A percentile compares a stretch with the other conserved stretches of the same genome.
Evolutionary conservation across 2,113 vertebrate genomes (phyloP).

Genomic region (Laticauda laticaudata): DNA sequence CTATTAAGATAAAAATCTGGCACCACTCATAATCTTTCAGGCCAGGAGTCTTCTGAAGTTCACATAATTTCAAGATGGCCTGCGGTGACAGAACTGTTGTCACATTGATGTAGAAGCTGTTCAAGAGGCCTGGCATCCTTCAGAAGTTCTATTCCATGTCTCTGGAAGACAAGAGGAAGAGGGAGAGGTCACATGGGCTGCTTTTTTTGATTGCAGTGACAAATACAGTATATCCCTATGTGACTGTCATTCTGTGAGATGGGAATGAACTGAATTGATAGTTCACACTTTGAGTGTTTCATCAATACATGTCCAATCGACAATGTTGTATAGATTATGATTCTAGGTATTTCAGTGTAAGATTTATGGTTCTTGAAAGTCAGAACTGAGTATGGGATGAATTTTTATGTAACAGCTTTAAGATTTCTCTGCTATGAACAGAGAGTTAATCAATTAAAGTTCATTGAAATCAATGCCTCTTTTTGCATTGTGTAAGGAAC

Average conservation of each 20-base stretch:
- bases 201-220: neutral
- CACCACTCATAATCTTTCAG: conserved; percentile 39
- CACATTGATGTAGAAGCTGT: conserved; percentile 37
- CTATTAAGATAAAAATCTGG: neutral
- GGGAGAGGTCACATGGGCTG: neutral
- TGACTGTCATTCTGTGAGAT: conserved; percentile 7
- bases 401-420: conserved; percentile 4
- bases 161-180: conserved; percentile 26
- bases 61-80: conserved; percentile 38
- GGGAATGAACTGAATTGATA: neutral
- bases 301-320: conserved; percentile 10
- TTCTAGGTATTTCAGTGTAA: neutral
- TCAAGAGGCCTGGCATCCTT: conserved; percentile 2
- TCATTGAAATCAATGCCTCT: neutral
- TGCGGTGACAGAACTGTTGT: conserved; percentile 10
- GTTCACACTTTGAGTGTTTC: conserved; percentile 26
- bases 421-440: neutral
- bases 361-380: conserved; percentile 12
- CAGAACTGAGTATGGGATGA: conserved; percentile 24
- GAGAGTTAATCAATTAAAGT: neutral
- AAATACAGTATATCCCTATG: conserved; percentile 9
- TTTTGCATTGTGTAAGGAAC: neutral
- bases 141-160: conserved; percentile 4
- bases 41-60: conserved; percentile 35
- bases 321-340: neutral